Evolutionary conservation across 2,888 invertebrate species (phyloP).

Genomic region (Drosophila mayaguana): DNA sequence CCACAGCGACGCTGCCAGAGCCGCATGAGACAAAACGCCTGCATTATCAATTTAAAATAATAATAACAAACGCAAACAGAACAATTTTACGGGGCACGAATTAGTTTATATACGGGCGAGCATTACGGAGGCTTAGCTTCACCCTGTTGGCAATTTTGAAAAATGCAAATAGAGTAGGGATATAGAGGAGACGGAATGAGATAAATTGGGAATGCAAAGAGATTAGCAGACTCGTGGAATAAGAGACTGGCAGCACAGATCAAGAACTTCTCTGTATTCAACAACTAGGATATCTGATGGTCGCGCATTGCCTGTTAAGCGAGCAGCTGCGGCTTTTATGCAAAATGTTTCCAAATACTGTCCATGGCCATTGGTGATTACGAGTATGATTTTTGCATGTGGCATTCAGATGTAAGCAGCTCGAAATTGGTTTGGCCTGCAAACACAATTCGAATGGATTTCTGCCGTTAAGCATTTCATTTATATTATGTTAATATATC

Average conservation of each 20-base stretch:
- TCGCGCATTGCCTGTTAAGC: background rate
- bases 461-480: slow-evolving; percentile 56
- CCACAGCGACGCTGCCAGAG: background rate
- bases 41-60: slow-evolving; percentile 67
- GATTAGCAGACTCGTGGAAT: background rate
- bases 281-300: slow-evolving; percentile 11
- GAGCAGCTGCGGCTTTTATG: background rate
- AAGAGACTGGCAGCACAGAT: too few relatives aligned
- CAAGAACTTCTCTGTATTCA: background rate
- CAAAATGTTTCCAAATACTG: slow-evolving; percentile 39
- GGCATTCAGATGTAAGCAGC: slow-evolving; percentile 26
- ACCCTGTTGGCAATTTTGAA: slow-evolving; percentile 3
- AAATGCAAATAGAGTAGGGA: background rate
- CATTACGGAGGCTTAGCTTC: slow-evolving; percentile 5
- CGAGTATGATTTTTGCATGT: slow-evolving; percentile 39
- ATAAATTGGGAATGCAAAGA: background rate
- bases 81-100: slow-evolving; percentile 54
- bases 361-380: slow-evolving; percentile 27
- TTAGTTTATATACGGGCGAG: slow-evolving; percentile 49
- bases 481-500: slow-evolving; percentile 64
- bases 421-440: slow-evolving; percentile 52
- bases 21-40: slow-evolving; percentile 15
- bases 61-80: slow-evolving; percentile 64
- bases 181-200: background rate
- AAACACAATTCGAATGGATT: slow-evolving; percentile 62